Percentiles rank a stretch among this genome's conserved stretches.
Conservation (phyloP, 92 coral and sea anemone genomes). For the Porites rus region DNA sequence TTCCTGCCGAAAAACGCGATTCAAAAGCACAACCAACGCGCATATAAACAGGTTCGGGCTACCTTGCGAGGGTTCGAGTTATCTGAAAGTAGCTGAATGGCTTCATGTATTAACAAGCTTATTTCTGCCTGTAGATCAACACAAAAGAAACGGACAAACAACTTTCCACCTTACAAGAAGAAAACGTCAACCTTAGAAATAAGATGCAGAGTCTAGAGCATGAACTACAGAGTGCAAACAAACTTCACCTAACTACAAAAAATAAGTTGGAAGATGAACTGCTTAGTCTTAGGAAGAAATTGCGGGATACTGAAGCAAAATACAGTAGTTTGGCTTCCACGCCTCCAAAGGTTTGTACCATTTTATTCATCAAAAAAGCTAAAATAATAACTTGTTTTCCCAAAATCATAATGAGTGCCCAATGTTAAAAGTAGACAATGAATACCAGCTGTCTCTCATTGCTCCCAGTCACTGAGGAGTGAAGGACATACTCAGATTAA, state of each 20-base stretch:
- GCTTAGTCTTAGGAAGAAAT: conserved; percentile 76
- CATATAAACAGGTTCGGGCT: too few relatives aligned
- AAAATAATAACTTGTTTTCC: too few relatives aligned
- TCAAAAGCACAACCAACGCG: too few relatives aligned
- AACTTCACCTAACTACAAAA: conserved; percentile 50
- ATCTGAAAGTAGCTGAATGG: neutral
- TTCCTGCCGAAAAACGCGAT: too few relatives aligned
- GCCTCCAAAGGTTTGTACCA: conserved; percentile 83
- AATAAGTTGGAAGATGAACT: conserved; percentile 76
- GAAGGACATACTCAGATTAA: too few relatives aligned
- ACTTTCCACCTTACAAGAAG: conserved; percentile 67
- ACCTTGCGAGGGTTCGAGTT: too few relatives aligned
- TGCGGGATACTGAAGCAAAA: conserved; percentile 88
- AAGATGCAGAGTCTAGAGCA: conserved; percentile 75
- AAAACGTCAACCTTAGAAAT: conserved; percentile 67
- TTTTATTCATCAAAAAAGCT: too few relatives aligned
- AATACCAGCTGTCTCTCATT: too few relatives aligned
- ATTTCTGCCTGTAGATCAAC: conserved; percentile 4
- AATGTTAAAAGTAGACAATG: too few relatives aligned
- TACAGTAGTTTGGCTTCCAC: conserved; percentile 92
- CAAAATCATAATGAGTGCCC: too few relatives aligned
- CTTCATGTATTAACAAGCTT: neutral
- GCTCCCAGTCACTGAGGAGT: too few relatives aligned
- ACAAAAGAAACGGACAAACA: conserved; percentile 17
- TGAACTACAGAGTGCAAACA: conserved; percentile 70